Evolutionary conservation across 1,140 invertebrate species (phyloP), one percentile per base, ranked within the genome.

Genomic region (Pogonognathellus flavescens): DNA sequence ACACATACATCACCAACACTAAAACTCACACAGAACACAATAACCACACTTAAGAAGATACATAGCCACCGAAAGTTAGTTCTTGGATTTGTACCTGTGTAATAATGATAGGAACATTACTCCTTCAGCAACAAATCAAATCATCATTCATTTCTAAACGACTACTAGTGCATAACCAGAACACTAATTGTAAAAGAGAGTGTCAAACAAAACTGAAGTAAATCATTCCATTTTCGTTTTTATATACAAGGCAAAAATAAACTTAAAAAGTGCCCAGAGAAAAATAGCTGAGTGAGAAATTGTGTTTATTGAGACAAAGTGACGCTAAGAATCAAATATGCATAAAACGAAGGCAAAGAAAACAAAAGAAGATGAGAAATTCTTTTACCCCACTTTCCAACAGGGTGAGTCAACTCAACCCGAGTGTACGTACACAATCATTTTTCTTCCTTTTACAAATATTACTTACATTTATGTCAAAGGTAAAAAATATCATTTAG

Each of bases 321-420:
- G 22, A 14, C 10, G 13, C 4, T 6, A 31, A 31, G 25, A 41
- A 14, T 8, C 10, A 49, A 49, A 72, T 0, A 76, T 76, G 70
- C 70, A 76, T n/a, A 76, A 76, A 16, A 76, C 70, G 18, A 76
- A 76, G 14, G 7, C 41, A 7, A 76, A 76, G 41, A 76, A 76
- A 50, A 16, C 16, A 0, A 76, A 76, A 76, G 70, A 76, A 50
- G 70, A 76, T 10, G 70, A 76, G 9, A 76, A 76, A 50, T 76
- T 76, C 70, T 76, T 76, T 31, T 76, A 76, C 18, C 70, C 70
- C 5, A 49, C 25, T 50, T 76, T 49, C n/a, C 70, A 76, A 50
- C 70, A 41, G 14, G 70, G 31, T 76, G 70, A 50, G 25, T 9
- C 31, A 41, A 41, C 31, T 41, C 31, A 41, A 41, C 6, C 31